Evolutionary conservation across 1,140 invertebrate genomes (phyloP), one percentile per base, ranked within the genome.

Genomic region (Nomia melanderi): DNA sequence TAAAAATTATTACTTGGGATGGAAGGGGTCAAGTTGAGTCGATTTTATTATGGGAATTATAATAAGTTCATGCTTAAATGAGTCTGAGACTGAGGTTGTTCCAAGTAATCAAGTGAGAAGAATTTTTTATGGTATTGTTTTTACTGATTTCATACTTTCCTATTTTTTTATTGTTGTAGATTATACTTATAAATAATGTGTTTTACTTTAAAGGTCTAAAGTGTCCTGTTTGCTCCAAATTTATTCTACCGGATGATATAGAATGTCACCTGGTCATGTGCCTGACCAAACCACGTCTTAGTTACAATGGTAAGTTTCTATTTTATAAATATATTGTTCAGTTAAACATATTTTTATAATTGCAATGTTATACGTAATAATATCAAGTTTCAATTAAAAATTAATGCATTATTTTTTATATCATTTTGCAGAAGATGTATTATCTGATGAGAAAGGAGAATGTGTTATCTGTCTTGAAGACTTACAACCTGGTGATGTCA

Each of bases 381-480:
- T 31, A n/a, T n/a, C n/a, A n/a, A n/a, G n/a, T n/a, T n/a, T n/a
- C n/a, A n/a, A n/a, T n/a, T n/a, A 0, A 17, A 8, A 50, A 31
- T 57, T 71, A 74, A 82, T 77, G 31, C 65, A 36, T 77, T 50
- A 54, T 82, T 84, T 81, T 77, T 64, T 88, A 54, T 77, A 87
- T 87, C 94, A 94, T 11, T 23, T 66, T 36, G 62, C 94, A 99
- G 98, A 99, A 96, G 98, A 99, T 93, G 95, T 98, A 85, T 94
- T 99, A 91, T 96, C 95, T 77, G 98, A 99, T 92, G 96, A 98
- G 88, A 99, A 99, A 91, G 97, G 97, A 63, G 98, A 99, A 94
- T 99, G 98, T 94, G 97, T 99, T 77, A 99, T 99, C 93, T 99
- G 98, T 93, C 95, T 99, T 87, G 98, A 99, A 92, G 98, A 99